Percentiles rank a stretch among this genome's conserved stretches.
Conservation (phyloP, 2,797 vertebrate genomes). For the Mus caroli region DNA sequence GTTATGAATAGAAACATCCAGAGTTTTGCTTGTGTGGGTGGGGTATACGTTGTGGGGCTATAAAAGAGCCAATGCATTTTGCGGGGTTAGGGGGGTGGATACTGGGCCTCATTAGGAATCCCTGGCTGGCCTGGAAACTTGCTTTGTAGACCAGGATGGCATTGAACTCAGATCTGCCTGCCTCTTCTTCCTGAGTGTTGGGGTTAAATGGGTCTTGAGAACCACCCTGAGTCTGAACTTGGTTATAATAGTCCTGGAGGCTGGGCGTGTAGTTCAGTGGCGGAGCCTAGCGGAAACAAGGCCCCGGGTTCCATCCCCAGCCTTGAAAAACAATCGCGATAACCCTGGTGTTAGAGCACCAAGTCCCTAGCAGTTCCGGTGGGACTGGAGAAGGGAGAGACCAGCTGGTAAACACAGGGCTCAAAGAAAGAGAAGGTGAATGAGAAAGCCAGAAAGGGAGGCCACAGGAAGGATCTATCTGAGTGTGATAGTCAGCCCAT, state of each 20-base stretch:
- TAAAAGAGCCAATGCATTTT: too few relatives aligned
- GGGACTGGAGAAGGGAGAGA: not conserved
- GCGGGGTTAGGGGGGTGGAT: too few relatives aligned
- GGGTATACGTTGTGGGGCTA: too few relatives aligned
- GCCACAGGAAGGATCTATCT: not conserved
- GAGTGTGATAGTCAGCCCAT: not conserved
- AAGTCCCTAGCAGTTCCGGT: not conserved
- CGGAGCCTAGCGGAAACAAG: not conserved
- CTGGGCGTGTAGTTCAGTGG: not conserved
- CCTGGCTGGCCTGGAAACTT: not conserved
- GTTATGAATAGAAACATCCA: not conserved
- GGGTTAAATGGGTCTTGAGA: not conserved
- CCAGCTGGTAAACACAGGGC: not conserved
- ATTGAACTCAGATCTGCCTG: not conserved
- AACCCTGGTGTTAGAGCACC: not conserved
- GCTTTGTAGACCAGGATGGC: not conserved
- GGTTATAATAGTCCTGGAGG: not conserved
- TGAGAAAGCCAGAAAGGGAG: not conserved
- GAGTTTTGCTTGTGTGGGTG: fast-evolving
- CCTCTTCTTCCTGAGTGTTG: not conserved
- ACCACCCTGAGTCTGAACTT: not conserved
- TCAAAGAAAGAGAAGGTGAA: not conserved
- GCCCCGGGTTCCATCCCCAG: not conserved
- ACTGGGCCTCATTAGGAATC: not conserved
- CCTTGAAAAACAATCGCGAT: not conserved